Evolutionary conservation across 2,888 invertebrate species (phyloP), one percentile per base, ranked within the genome.

Genomic region (Nymphalis polychloros): DNA sequence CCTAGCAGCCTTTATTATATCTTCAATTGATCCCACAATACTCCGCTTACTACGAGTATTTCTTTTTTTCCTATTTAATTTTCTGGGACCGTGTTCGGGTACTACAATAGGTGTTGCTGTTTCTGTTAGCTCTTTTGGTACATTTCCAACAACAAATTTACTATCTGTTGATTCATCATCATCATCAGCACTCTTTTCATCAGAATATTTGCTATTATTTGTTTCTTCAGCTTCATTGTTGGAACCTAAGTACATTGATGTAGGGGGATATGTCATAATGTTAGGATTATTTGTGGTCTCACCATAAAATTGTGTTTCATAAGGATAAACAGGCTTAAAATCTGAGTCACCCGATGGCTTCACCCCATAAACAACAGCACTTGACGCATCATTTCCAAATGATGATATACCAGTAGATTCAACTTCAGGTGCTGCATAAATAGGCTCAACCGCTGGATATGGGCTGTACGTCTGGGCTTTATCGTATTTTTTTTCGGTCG

Each of bases 81-180:
- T 93, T 77, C 95, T 86, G 0, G 95, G 95, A 1, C 95, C 95
- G 81, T 95, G 95, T 83, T 95, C 95, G 0, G 95, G 95, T 6
- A 95, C 94, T 7, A 94, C 92, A 6, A 93, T 94, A 0, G 94
- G 94, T 1, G 94, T 94, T 2, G 87, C 93, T 46, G 92, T 86
- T 68, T 93, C 93, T 52, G 84, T 80, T 57, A 93, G 77, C 70
- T 94, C 94, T 79, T 95, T 94, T 0, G 95, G 94, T 1, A 95
- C 89, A 76, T 93, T 95, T 0, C 95, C 95, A 2, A 95, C 95
- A 0, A 95, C 95, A 81, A 95, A 95, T 79, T 95, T 94, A 61
- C 87, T 90, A 49, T 92, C 88, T 64, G 74, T 83, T 13, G 78
- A 75, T 69, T 84, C 87, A 8, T 74, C 68, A 49, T 84, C 87